These are phyloP conservation scores for Trogon melanurus DNA, from an alignment of 2,113 vertebrate species.

Conservation along the genomic window DNA sequence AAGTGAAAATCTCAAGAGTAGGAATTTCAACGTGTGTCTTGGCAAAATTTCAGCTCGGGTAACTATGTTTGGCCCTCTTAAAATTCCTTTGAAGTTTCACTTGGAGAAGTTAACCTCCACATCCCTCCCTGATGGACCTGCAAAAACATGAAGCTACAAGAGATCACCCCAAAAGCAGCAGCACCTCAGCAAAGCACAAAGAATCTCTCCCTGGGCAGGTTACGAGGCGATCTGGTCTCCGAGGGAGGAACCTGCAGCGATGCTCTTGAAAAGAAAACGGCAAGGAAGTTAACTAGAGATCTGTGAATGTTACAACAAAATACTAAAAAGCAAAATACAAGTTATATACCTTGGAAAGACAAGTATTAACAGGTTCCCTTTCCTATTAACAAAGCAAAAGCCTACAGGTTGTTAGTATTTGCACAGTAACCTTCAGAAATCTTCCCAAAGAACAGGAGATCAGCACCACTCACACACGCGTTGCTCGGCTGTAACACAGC, in stretches of 20 bases:
- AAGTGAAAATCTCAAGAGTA: not conserved
- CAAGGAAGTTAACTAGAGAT: not conserved
- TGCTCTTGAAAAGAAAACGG: not conserved
- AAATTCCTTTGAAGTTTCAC: slow-evolving; percentile 8
- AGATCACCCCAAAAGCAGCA: not conserved
- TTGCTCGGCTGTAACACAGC: slow-evolving; percentile 15
- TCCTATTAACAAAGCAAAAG: slow-evolving; percentile 1
- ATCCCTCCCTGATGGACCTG: not conserved
- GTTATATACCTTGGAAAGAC: not conserved
- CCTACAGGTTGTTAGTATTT: not conserved
- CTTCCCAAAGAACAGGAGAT: slow-evolving; percentile 16
- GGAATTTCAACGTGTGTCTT: not conserved
- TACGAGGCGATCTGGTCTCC: not conserved
- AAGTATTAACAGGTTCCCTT: slow-evolving; percentile 10
- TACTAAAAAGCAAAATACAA: not conserved
- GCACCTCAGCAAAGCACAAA: not conserved
- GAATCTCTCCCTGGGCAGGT: not conserved
- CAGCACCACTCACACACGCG: not conserved
- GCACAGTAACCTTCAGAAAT: slow-evolving; percentile 47
- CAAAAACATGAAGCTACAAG: not conserved
- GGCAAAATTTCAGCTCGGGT: slow-evolving; percentile 8
- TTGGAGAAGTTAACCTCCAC: not conserved
- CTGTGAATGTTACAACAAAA: slow-evolving; percentile 3
- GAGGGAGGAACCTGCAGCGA: not conserved
- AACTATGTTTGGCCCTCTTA: not conserved